These are phyloP conservation scores for Lagocephalus sceleratus DNA, from an alignment of 2,797 vertebrate genomes.

Conservation along the genomic window DNA sequence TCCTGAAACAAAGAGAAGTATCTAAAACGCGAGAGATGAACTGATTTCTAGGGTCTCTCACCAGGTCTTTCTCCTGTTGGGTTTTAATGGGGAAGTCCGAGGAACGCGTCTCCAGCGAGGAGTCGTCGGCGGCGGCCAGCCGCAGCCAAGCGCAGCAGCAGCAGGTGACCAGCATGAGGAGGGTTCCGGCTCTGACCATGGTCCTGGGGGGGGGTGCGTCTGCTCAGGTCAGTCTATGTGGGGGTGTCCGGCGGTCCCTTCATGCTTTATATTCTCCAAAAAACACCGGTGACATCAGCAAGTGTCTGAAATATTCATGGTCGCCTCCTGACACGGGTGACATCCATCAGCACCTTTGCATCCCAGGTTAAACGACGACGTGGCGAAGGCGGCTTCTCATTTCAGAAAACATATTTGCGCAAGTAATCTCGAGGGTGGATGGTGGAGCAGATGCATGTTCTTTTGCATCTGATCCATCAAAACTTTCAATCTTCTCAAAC, in stretches of 20 bases:
- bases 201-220: conserved; percentile 41
- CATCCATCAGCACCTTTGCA: conserved; percentile 41
- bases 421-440: background rate
- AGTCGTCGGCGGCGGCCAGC: conserved; percentile 59
- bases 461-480: background rate
- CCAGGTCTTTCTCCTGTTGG: conserved; percentile 82
- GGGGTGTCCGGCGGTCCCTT: conserved; percentile 1
- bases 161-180: conserved; percentile 68
- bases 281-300: conserved; percentile 54
- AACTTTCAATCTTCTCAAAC: background rate
- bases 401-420: conserved; percentile 25
- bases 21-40: background rate
- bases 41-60: conserved; percentile 51
- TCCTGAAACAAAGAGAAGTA: background rate
- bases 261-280: conserved; percentile 44
- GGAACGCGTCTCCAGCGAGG: conserved; percentile 66
- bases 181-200: conserved; percentile 71
- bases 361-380: conserved; percentile 3
- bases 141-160: conserved; percentile 71
- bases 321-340: conserved; percentile 20
- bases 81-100: conserved; percentile 64
- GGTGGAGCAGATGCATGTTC: conserved; percentile 1
- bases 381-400: conserved; percentile 24
- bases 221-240: conserved; percentile 1
- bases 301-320: conserved; percentile 68